Evolutionary conservation across 1,140 invertebrate species (phyloP), one percentile per base, ranked within the genome.

Genomic region (Oreohelix idahoensis): DNA sequence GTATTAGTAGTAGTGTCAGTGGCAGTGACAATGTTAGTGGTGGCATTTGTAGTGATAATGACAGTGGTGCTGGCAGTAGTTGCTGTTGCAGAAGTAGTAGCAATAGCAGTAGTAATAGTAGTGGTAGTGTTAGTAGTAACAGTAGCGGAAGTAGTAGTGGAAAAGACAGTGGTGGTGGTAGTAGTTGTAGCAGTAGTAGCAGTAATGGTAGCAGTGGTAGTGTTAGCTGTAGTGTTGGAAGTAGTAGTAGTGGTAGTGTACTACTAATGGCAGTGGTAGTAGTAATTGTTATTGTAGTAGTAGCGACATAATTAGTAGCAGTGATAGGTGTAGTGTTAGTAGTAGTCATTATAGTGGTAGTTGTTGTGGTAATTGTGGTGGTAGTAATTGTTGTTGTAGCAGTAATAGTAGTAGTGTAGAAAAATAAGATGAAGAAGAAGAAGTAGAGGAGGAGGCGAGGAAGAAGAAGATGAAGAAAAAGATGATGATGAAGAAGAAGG

Each of bases 281-380:
- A 58, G 53, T 58, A 58, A 20, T 58, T 11, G 53, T 58, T 11
- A 20, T 58, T 23, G 26, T 20, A 58, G 53, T 23, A 58, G 53
- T 23, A 58, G 53, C 2, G 26, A 58, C 10, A 23, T 58, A 23
- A 23, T 8, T 58, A 58, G 53, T 58, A 76, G 42, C 17, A 42
- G 74, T 42, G 42, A 29, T n/a, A 76, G 38, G 42, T 11, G 74
- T 42, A 76, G 74, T 45, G 42, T 4, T 42, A 76, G 8, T 26
- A 76, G 42, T 76, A 76, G 38, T 76, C 5, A n/a, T 42, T 45
- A 38, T 45, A 71, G 74, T 76, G 20, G 74, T 76, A 76, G 74
- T n/a, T n/a, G n/a, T n/a, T n/a, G n/a, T n/a, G n/a, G n/a, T n/a
- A n/a, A n/a, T n/a, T n/a, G n/a, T n/a, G n/a, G n/a, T n/a, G n/a